Percentiles rank a stretch among this genome's conserved stretches.
Evolutionary conservation across 2,888 invertebrate genomes (phyloP).

Genomic region (Aromia moschata): DNA sequence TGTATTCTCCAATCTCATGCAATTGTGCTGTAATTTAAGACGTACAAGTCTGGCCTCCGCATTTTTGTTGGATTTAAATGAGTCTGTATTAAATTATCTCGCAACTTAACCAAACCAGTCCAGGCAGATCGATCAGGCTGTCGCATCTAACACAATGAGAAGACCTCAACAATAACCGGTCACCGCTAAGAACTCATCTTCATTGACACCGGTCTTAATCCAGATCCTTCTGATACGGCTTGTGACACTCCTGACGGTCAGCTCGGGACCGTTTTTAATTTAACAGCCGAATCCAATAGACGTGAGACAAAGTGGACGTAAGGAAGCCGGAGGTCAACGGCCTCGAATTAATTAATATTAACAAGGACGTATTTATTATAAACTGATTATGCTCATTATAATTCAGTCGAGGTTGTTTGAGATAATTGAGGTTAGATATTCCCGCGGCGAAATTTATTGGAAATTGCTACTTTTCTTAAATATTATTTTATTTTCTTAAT

Average conservation of each 20-base stretch:
- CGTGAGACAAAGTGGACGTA: constrained; percentile 1
- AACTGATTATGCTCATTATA: no score
- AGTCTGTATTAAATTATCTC: constrained; percentile 60
- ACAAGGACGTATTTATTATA: no score
- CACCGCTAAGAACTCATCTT: constrained; percentile 38
- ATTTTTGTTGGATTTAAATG: constrained; percentile 61
- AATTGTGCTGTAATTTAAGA: constrained; percentile 63
- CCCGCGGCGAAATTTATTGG: no score
- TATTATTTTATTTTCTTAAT: no score
- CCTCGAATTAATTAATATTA: background rate
- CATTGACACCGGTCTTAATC: constrained; percentile 34
- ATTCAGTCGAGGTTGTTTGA: no score
- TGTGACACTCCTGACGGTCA: constrained; percentile 16
- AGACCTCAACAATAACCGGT: constrained; percentile 46
- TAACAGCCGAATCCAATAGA: background rate
- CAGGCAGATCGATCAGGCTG: constrained; percentile 55
- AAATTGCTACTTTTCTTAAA: no score
- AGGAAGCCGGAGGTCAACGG: background rate
- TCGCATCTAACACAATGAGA: constrained; percentile 53
- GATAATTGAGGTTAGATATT: no score
- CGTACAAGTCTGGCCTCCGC: constrained; percentile 57
- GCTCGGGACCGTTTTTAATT: constrained; percentile 10
- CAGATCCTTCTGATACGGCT: constrained; percentile 7
- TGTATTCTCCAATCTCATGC: constrained; percentile 63
- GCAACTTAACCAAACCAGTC: constrained; percentile 56